Percentiles rank a stretch among this genome's conserved stretches.
phyloP scores from a whole-genome alignment of 35 echinoderm and acorn worm species.

The Antedon bifida region DNA sequence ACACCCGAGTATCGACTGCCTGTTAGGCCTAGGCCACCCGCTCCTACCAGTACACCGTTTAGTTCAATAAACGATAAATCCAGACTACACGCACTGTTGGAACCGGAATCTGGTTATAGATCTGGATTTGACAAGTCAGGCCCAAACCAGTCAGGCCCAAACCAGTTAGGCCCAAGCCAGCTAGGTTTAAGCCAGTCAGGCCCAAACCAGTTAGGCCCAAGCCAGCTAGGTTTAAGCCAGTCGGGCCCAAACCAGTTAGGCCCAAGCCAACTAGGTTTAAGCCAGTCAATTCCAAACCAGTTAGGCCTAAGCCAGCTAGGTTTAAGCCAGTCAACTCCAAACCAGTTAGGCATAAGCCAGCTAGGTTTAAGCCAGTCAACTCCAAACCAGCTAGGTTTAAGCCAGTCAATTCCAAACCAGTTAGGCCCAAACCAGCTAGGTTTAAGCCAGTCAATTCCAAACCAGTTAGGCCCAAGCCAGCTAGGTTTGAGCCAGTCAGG shows the following conservation, averaged over 20 bases:
- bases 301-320: conserved; percentile 1
- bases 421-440: background rate
- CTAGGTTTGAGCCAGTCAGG: background rate
- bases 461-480: background rate
- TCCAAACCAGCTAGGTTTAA: background rate
- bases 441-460: background rate
- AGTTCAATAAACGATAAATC: no score
- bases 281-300: background rate
- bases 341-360: background rate
- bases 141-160: background rate
- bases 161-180: background rate
- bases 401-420: background rate
- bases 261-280: background rate
- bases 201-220: conserved; percentile 1
- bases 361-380: background rate
- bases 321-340: background rate
- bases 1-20: no score
- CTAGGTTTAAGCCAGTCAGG: background rate
- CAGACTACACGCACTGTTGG: no score
- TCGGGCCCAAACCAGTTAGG: background rate
- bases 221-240: background rate
- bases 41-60: no score
- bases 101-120: no score
- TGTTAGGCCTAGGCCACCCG: no score
- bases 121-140: background rate